Evolutionary conservation across 2,797 vertebrate genomes (phyloP).

Genomic region (Pseudotriccus pelzelni): DNA sequence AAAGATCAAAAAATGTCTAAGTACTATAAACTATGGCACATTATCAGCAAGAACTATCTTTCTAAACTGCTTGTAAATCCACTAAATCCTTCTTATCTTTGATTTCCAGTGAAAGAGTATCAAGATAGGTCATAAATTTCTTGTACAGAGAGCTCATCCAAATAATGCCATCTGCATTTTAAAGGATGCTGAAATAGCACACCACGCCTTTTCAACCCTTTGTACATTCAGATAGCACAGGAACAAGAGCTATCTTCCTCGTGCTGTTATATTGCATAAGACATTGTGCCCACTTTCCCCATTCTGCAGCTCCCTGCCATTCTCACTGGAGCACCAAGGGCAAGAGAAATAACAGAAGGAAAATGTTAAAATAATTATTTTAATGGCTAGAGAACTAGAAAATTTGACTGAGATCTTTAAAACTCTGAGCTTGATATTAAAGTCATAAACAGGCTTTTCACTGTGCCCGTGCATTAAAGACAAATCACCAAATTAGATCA

Average conservation of each 20-base stretch:
- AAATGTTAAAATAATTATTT: conserved; percentile 10
- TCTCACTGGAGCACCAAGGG: neutral
- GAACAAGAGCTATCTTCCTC: neutral
- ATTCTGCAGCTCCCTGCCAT: neutral
- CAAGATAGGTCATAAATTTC: neutral
- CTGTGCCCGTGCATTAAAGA: neutral
- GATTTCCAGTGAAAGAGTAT: neutral
- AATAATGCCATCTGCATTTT: neutral
- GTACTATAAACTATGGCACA: neutral
- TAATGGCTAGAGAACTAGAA: neutral
- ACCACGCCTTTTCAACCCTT: neutral
- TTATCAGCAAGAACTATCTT: neutral
- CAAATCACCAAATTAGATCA: neutral
- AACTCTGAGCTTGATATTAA: neutral
- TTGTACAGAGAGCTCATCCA: neutral
- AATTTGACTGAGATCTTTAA: neutral
- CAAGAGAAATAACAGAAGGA: neutral
- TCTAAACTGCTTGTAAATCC: neutral
- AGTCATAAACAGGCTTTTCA: neutral
- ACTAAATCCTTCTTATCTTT: neutral
- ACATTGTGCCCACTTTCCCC: neutral
- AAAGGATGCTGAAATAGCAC: neutral
- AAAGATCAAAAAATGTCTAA: neutral
- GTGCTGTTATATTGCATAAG: neutral
- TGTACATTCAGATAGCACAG: neutral